Conservation (phyloP, 30 jellyfish, hydroid and myxozoan genomes). For the Turritopsis dohrnii region DNA sequence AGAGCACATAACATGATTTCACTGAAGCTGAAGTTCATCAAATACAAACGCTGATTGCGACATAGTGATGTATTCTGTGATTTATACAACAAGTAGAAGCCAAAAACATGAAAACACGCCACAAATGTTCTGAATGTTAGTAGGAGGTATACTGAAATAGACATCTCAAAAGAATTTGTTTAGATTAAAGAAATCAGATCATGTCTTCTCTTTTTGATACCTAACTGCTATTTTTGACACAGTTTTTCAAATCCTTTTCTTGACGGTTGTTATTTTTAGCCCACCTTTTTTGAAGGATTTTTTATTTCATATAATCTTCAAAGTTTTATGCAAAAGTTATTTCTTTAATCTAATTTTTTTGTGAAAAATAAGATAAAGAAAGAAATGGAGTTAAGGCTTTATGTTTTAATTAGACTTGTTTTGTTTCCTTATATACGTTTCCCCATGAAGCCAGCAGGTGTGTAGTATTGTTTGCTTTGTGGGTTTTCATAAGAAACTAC, state of each 20-base stretch:
- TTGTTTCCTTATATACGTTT: background rate
- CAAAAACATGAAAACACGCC: background rate
- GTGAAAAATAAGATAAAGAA: background rate
- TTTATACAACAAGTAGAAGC: slow-evolving; percentile 5
- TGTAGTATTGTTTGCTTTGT: background rate
- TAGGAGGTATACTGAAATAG: background rate
- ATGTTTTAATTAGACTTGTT: background rate
- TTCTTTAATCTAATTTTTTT: background rate
- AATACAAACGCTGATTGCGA: slow-evolving; percentile 13
- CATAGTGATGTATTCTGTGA: background rate
- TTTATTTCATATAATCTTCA: too few relatives aligned
- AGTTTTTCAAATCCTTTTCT: background rate
- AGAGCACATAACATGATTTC: background rate
- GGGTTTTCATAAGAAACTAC: too few relatives aligned
- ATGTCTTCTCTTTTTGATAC: background rate
- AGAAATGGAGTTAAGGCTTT: background rate
- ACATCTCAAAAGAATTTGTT: background rate
- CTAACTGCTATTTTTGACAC: background rate
- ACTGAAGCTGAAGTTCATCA: slow-evolving; percentile 3
- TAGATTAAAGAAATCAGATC: background rate
- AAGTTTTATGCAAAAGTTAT: background rate
- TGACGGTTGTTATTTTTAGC: background rate
- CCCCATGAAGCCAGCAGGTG: background rate
- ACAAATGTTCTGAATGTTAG: background rate
- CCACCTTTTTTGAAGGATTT: background rate